phyloP scores from a whole-genome alignment of 1,140 invertebrate species.

The Pectinophora gossypiella region DNA sequence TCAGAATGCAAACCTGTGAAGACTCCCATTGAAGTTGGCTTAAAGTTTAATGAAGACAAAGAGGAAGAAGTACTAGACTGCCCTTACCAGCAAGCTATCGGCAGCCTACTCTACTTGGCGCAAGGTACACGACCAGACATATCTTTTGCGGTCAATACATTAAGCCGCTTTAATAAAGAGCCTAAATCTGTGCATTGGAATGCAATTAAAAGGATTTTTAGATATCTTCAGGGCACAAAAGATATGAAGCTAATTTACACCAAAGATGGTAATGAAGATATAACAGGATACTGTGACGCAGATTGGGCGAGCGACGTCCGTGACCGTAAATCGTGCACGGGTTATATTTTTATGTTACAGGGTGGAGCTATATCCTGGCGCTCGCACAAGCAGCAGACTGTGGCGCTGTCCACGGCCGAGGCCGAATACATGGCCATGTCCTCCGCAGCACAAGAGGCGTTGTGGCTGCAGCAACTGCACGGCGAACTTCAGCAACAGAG shows the following conservation, averaged over 20 bases:
- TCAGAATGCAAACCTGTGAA: constrained; percentile 4
- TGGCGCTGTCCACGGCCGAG: constrained; percentile 38
- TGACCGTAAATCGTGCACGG: constrained; percentile 39
- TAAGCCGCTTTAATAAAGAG: constrained; percentile 48
- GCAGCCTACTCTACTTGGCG: constrained; percentile 38
- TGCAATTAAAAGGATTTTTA: constrained; percentile 34
- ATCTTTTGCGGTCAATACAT: constrained; percentile 37
- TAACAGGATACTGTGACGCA: constrained; percentile 28
- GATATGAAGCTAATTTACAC: background rate
- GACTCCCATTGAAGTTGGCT: constrained; percentile 5
- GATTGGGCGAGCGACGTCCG: constrained; percentile 45
- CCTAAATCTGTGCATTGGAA: constrained; percentile 42
- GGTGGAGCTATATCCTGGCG: constrained; percentile 29
- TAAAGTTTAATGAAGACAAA: constrained; percentile 2
- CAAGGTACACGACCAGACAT: constrained; percentile 57
- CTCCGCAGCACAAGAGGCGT: constrained; percentile 9
- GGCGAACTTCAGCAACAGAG: too few species aligned
- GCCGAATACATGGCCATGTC: constrained; percentile 38
- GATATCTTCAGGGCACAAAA: background rate
- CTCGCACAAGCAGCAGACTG: constrained; percentile 29
- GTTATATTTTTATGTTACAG: constrained; percentile 30
- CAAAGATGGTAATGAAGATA: background rate
- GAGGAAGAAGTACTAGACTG: constrained; percentile 12
- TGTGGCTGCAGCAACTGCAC: constrained; percentile 5
- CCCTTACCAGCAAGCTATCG: constrained; percentile 21